Base-by-base conservation (phyloP, 2,113 vertebrate species). In the Trichomycterus rosablanca region DNA sequence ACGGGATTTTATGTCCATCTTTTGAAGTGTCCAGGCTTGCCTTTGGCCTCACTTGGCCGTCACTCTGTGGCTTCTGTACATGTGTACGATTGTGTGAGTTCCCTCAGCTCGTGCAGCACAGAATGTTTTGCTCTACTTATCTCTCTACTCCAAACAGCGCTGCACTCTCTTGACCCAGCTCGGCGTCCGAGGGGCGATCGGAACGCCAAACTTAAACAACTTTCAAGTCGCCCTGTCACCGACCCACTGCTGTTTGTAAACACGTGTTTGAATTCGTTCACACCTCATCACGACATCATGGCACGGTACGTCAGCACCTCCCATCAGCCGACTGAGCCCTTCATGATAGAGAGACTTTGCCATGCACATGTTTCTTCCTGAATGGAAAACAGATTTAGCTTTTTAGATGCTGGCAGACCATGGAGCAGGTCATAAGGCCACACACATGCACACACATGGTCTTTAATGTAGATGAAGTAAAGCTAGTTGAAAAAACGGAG, bases 191-290 rank as follows among this genome's bases (percentile, higher is more conserved):
- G 54, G 34, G 44, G 43, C 35, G 35, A 26, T 51, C 24, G 70
- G 66, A 70, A 75, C 70, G 66, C 58, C 59, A 72, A 72, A 69
- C 68, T 59, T 69, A 72, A 75, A 75, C 73, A 73, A 56, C 30
- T 2, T 28, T 59, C 56, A 50, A 53, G 43, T 60, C 61, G 43
- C 40, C 28, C 55, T 58, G 60, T 70, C 70, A 57, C 32, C 34
- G 55, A 32, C 54, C 46, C 42, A 49, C 48, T 42, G 26, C 46
- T 76, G 74, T 73, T 73, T 71, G 67, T 71, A 71, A 68, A 73
- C 52, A 55, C 37, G 34, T 54, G 63, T 72, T 72, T 71, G 72
- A 52, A 10, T 66, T 74, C 14, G 44, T 74, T 68, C 50, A 63
- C 66, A 67, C 76, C 76, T 73, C 45, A 70, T 70, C 61, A 52